phyloP scores from a whole-genome alignment of 2,888 invertebrate species.

The Eupsilia transversa region DNA sequence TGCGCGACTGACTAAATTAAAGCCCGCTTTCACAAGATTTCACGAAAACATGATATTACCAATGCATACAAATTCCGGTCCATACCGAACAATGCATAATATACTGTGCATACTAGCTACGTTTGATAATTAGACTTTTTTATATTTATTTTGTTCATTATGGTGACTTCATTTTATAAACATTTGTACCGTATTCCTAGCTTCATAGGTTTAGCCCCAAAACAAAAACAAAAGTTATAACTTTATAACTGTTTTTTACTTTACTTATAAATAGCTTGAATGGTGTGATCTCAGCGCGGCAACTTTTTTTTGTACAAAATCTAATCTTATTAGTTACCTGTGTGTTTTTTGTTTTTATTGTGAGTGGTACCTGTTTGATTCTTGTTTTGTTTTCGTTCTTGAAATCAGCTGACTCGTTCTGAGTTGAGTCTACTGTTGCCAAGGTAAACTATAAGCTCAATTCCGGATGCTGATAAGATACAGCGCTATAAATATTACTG shows the following conservation, averaged over 20 bases:
- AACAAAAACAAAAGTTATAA: background rate
- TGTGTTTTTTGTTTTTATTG: slow-evolving; percentile 29
- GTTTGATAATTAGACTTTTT: background rate
- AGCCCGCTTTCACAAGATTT: background rate
- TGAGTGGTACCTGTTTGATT: background rate
- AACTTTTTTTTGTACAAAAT: background rate
- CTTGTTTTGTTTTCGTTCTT: slow-evolving; percentile 19
- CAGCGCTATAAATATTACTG: background rate
- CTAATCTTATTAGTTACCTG: background rate
- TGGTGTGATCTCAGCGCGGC: slow-evolving; percentile 16
- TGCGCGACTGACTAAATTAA: background rate
- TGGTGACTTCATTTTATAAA: background rate
- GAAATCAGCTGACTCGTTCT: slow-evolving; percentile 21
- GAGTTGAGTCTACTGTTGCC: background rate
- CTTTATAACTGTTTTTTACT: background rate
- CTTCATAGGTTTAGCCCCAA: too few relatives aligned
- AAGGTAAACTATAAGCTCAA: background rate
- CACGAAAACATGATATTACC: background rate
- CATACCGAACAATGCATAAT: background rate
- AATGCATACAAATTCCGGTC: too few relatives aligned
- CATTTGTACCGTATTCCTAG: too few relatives aligned
- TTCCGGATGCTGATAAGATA: slow-evolving; percentile 19
- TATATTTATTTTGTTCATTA: background rate
- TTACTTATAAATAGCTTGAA: background rate
- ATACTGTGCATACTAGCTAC: background rate